These are phyloP conservation scores for Sinonovacula constricta DNA, from an alignment of 1,140 invertebrate species.

Conservation along the genomic window DNA sequence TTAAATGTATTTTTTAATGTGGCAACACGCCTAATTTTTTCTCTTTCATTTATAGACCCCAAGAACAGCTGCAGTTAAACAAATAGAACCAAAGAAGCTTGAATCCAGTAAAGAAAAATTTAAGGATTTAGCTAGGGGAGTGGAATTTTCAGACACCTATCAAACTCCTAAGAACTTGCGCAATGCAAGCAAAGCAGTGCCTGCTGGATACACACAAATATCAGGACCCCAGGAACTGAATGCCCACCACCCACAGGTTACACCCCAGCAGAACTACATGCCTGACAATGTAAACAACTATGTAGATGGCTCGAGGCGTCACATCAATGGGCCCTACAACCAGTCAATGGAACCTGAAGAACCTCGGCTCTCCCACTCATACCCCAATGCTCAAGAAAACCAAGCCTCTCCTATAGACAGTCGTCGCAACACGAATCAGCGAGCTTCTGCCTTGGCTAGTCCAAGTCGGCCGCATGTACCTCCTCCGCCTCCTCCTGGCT, in stretches of 20 bases:
- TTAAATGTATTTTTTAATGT: too few relatives aligned
- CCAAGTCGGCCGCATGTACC: conserved; percentile 53
- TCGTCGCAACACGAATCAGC: conserved; percentile 3
- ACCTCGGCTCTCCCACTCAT: too few relatives aligned
- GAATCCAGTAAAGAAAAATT: conserved; percentile 64
- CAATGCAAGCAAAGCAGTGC: not conserved
- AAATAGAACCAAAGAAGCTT: conserved; percentile 54
- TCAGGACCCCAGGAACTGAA: conserved; percentile 8
- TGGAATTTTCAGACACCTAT: conserved; percentile 61
- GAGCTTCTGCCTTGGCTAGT: conserved; percentile 43
- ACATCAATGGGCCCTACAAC: conserved; percentile 7
- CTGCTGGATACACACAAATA: conserved; percentile 25
- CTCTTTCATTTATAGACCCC: too few relatives aligned
- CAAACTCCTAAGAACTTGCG: conserved; percentile 12
- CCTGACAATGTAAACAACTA: conserved; percentile 3
- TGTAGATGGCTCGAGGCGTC: not conserved
- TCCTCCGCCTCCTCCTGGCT: conserved; percentile 64
- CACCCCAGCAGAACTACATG: conserved; percentile 2
- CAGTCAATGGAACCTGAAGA: too few relatives aligned
- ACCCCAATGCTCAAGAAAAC: too few relatives aligned
- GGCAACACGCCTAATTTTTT: too few relatives aligned
- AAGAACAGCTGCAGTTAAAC: conserved; percentile 44
- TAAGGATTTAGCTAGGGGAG: conserved; percentile 58
- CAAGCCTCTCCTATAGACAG: too few relatives aligned
- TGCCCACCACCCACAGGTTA: conserved; percentile 1